Evolutionary conservation across 2,797 vertebrate species (phyloP).

Genomic region (Acropternis orthonyx): DNA sequence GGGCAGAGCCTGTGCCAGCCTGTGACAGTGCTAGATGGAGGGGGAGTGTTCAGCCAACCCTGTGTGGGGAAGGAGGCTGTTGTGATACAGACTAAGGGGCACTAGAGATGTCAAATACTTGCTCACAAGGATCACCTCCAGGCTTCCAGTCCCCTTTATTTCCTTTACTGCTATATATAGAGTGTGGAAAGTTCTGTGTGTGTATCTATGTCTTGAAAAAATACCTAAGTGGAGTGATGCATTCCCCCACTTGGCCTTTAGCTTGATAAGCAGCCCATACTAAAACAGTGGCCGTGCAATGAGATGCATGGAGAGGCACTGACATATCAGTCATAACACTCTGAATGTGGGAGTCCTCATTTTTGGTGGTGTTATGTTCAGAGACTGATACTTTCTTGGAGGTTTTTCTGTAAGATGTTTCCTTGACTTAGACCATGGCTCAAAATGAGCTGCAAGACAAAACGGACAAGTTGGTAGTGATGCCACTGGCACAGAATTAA

Average conservation of each 20-base stretch:
- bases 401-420: not conserved
- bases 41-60: not conserved
- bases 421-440: not conserved
- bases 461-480: not conserved
- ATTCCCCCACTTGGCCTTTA: not conserved
- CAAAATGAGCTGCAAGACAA: not conserved
- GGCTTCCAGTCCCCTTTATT: not conserved
- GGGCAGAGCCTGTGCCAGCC: not conserved
- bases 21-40: rapidly evolving
- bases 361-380: not conserved
- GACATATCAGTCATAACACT: not conserved
- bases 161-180: not conserved
- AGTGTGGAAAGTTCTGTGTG: not conserved
- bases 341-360: not conserved
- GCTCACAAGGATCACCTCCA: not conserved
- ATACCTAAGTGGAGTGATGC: not conserved
- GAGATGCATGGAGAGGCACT: not conserved
- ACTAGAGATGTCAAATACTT: not conserved
- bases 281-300: not conserved
- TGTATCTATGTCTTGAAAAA: not conserved
- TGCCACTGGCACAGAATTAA: not conserved
- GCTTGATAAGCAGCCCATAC: not conserved
- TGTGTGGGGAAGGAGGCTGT: not conserved
- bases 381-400: not conserved
- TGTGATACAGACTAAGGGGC: not conserved